Base-by-base conservation (phyloP, 1,140 invertebrate species). In the Aphelinus certus region DNA sequence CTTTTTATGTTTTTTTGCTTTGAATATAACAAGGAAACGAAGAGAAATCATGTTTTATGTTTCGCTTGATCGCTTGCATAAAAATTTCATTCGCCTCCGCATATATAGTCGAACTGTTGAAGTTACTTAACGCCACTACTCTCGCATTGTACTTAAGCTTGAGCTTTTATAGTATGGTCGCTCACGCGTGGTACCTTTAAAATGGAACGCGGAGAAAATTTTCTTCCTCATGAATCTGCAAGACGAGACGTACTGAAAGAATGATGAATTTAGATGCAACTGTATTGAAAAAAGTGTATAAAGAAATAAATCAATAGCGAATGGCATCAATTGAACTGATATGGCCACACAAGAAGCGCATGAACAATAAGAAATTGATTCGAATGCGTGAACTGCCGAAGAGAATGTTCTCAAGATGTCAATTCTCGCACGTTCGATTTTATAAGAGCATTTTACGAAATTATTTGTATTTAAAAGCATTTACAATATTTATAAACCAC, bases 61-160 rank as follows among this genome's bases (percentile, higher is more conserved):
- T 77, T 47, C 26, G 26, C 26, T 26, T 26, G 26, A 26, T 26
- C 26, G 26, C 26, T 26, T 26, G 26, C 26, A 26, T 26, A 26
- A 61, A 65, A 70, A 78, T 62, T 63, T 67, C 53, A 68, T 69
- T 69, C 67, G 56, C 42, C 58, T 71, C 60, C 10, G n/a, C 26
- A 55, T 47, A n/a, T 55, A 56, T 57, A 49, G 48, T 57, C 58
- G n/a, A 74, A 65, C 65, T 73, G 80, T 75, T 78, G 79, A 80
- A 78, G 77, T 81, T 80, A 81, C 79, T 81, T 81, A 81, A 81
- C 77, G 79, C 75, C 75, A 5, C 74, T 78, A 70, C 65, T 77
- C 65, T 79, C 56, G 69, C 67, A 42, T 77, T 77, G 79, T 79
- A 79, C 79, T 79, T 79, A 79, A 78, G 63, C 51, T 77, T 73